Base-by-base conservation (phyloP, 2,888 invertebrate species). In the Pinctada fucata region DNA sequence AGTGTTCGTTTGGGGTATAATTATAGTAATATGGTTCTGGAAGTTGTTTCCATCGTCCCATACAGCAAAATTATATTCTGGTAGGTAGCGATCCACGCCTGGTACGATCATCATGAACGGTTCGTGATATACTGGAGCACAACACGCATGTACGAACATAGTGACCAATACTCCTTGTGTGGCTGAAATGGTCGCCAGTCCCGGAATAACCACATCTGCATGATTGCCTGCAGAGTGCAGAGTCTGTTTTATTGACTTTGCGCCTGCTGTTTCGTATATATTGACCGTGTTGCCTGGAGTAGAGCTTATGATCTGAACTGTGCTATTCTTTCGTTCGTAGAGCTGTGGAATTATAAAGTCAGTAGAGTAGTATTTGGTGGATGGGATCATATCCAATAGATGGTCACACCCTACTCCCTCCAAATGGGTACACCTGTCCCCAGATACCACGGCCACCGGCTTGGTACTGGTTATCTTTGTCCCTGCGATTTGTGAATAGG, bases 51-150 rank as follows among this genome's bases (percentile, higher is more conserved):
- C 45, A n/a, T 64, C 72, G 10, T 58, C 72, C 3, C n/a, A 52
- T 48, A 73, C 73, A 10, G 64, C 73, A 48, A 73, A 73, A 49
- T 65, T 48, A 50, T 73, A 73, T 51, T 52, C 10, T 2, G 64
- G 49, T 4, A 52, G 2, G 16, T 73, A 73, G 1, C 64, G 64
- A n/a, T 73, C 64, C 6, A 73, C 50, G 4, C 73, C 73, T 4
- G 51, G 65, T 13, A 73, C n/a, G 4, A 64, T 50, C 73, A 73
- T 73, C 73, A 73, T 73, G 48, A 49, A 73, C 5, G 73, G 47
- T 3, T 73, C 73, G 13, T 52, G 47, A 3, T 65, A 68, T 8
- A 68, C 68, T 3, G 68, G 6, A 1, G 48, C 10, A 48, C 64
- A n/a, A 3, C 48, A 47, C 49, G 45, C 65, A 13, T 64, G 73